Conservation (phyloP, 2,797 vertebrate species). For the Sebastes itinus region DNA sequence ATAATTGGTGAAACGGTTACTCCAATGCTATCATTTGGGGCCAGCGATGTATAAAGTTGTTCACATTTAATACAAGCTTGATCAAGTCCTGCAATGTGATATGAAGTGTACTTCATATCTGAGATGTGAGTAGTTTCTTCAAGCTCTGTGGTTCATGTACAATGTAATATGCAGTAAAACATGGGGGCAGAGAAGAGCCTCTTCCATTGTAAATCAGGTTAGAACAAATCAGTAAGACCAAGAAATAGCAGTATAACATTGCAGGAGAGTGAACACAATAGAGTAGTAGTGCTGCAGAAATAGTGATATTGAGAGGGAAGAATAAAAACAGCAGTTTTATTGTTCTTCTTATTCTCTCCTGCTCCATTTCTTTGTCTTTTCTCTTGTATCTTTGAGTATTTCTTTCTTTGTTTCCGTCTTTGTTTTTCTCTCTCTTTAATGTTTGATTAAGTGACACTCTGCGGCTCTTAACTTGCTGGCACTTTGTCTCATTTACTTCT, state of each 20-base stretch:
- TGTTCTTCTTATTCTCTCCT: neutral
- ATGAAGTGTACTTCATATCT: neutral
- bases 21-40: neutral
- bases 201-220: slow-evolving; percentile 16
- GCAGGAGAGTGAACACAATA: neutral
- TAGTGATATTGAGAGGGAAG: neutral
- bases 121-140: neutral
- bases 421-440: neutral
- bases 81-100: neutral
- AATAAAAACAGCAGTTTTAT: neutral
- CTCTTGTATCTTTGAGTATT: neutral
- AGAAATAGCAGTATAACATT: neutral
- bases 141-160: neutral
- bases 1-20: neutral
- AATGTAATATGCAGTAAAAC: slow-evolving; percentile 20
- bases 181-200: neutral
- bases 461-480: slow-evolving; percentile 1
- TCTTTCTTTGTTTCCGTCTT: neutral
- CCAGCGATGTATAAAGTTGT: neutral
- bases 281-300: neutral
- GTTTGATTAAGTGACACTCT: slow-evolving; percentile 17
- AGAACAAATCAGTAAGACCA: neutral
- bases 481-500: slow-evolving; percentile 28
- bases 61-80: neutral
- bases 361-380: neutral